A percentile compares a stretch with the other conserved stretches of the same genome.
Evolutionary conservation across 2,113 vertebrate species (phyloP).

Genomic region (Protobothrops flavoviridis): DNA sequence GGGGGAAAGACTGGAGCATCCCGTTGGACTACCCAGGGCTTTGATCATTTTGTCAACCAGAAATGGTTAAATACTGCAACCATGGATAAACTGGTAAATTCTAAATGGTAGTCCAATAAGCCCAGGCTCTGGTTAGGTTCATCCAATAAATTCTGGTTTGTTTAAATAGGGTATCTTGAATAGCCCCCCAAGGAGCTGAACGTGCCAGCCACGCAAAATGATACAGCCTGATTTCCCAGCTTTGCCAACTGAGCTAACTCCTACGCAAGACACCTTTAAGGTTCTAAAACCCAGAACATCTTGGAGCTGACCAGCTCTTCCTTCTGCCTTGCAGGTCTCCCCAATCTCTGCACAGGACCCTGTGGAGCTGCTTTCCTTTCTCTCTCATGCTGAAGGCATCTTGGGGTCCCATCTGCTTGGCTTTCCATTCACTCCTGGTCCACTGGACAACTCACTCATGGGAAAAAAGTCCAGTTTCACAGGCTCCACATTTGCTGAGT

Average conservation of each 20-base stretch:
- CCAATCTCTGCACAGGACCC: not conserved
- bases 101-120: not conserved
- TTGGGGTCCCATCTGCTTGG: not conserved
- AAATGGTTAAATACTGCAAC: not conserved
- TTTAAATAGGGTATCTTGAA: not conserved
- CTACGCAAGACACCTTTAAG: not conserved
- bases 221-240: not conserved
- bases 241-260: not conserved
- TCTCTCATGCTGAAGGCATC: not conserved
- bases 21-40: not conserved
- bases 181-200: not conserved
- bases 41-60: not conserved
- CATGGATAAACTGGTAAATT: not conserved
- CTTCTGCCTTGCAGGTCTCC: not conserved
- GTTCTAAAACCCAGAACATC: not conserved
- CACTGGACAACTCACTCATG: not conserved
- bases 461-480: not conserved
- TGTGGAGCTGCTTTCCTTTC: not conserved
- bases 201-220: not conserved
- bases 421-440: not conserved
- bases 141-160: not conserved
- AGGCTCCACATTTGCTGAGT: not conserved
- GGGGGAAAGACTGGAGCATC: not conserved
- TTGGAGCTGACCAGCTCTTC: not conserved
- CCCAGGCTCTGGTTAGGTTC: not conserved